Percentiles rank a stretch among this genome's conserved stretches.
Evolutionary conservation across 2,888 invertebrate genomes (phyloP).

Genomic region (Tuberolachnus salignus): DNA sequence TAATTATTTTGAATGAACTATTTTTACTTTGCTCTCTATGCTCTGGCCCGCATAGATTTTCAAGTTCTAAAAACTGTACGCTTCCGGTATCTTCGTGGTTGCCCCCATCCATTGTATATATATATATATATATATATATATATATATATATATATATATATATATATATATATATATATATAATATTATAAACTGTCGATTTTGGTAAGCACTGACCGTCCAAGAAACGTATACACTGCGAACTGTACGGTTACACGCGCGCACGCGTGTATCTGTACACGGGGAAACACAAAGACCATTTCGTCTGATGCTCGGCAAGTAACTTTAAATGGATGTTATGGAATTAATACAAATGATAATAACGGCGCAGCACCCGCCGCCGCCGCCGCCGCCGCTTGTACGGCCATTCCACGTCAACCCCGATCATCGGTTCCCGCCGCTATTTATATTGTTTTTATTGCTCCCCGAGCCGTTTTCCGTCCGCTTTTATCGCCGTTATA

Average conservation of each 20-base stretch:
- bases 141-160: too few species aligned
- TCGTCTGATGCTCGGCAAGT: constrained; percentile 22
- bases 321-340: constrained; percentile 54
- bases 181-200: too few species aligned
- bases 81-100: too few species aligned
- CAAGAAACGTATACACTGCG: neutral
- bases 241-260: neutral
- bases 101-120: too few species aligned
- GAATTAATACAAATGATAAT: constrained; percentile 56
- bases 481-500: constrained; percentile 51
- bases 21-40: too few species aligned
- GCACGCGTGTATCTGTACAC: neutral
- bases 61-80: too few species aligned
- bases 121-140: too few species aligned
- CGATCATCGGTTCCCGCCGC: constrained; percentile 51
- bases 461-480: constrained; percentile 52
- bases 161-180: too few species aligned
- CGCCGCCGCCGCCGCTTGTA: neutral
- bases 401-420: constrained; percentile 54
- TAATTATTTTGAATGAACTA: too few species aligned
- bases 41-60: too few species aligned
- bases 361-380: constrained; percentile 18
- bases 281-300: constrained; percentile 47
- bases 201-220: constrained; percentile 46
- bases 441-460: constrained; percentile 57